Evolutionary conservation across 2,113 vertebrate species (phyloP), one percentile per base, ranked within the genome.

Genomic region (Hippolais icterina): DNA sequence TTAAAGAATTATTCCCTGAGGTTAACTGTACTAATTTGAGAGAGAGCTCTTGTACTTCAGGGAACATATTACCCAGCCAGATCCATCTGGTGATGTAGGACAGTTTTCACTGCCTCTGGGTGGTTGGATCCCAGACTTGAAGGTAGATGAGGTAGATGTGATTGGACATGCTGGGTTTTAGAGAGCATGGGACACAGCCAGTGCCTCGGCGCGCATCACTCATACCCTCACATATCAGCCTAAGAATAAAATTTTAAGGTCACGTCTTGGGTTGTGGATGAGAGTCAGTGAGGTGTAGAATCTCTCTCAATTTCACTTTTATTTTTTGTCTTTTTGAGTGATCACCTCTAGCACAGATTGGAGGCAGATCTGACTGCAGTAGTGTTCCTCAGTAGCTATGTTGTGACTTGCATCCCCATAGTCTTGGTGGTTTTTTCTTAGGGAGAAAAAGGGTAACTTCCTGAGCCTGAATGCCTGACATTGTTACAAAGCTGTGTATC

Each of bases 21-120:
- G 57, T 87, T 85, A 85, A 49, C 19, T 60, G 11, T 11, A 13
- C 56, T 47, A 52, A 39, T 84, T 60, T 87, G 52, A 78, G 72
- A 57, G 57, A 74, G 64, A 47, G 77, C 39, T 74, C 35, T 78
- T 50, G 47, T 44, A 59, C 84, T 75, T 68, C 52, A 78, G 92
- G 65, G 72, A 59, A 18, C 27, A 0, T 49, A 15, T 27, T 54
- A 41, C 0, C 0, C n/a, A 80, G 46, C 21, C 54, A 84, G 72
- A 46, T 93, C 28, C 47, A 60, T 83, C 53, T 88, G 76, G 75
- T 3, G 1, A 31, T 1, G 2, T 33, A 66, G 81, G 21, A 65
- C 0, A 1, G 39, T 59, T 91, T 82, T 71, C 33, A 8, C 5
- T 84, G 65, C 61, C 60, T 71, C 60, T 82, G 74, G 77, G 44